These are phyloP conservation scores for Machaerirhynchus nigripectus DNA, from an alignment of 2,113 vertebrate genomes.

Conservation along the genomic window DNA sequence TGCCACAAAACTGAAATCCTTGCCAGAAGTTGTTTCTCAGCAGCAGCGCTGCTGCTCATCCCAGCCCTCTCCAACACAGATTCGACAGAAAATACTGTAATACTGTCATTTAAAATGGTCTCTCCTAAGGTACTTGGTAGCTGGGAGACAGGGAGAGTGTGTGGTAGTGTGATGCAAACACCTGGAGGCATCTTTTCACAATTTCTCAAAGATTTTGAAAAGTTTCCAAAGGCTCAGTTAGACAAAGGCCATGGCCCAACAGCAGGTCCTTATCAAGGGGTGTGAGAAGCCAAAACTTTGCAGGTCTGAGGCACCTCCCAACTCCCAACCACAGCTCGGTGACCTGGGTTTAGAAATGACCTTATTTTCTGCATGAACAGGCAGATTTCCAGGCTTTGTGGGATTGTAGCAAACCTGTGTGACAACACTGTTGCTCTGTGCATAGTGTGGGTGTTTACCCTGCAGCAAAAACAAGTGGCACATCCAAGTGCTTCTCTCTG, in stretches of 20 bases:
- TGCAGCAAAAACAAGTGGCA: not conserved
- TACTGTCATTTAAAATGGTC: not conserved
- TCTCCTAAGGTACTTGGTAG: not conserved
- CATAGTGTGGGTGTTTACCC: not conserved
- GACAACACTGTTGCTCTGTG: not conserved
- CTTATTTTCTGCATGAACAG: not conserved
- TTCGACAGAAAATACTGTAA: fast-evolving
- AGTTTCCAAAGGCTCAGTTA: not conserved
- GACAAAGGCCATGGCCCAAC: not conserved
- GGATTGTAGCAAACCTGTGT: not conserved
- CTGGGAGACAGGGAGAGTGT: not conserved
- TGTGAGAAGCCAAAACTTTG: not conserved
- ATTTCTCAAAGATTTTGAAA: not conserved
- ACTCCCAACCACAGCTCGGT: not conserved
- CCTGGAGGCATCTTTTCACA: not conserved
- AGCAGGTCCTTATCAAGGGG: not conserved
- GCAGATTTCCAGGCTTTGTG: constrained; percentile 20
- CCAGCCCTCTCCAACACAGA: not conserved
- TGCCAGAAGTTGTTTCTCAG: not conserved
- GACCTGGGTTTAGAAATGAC: not conserved
- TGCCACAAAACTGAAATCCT: not conserved
- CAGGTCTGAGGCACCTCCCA: not conserved
- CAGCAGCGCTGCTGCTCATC: not conserved
- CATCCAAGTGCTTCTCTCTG: not conserved
- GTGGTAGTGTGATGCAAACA: not conserved